phyloP scores from a whole-genome alignment of 2,888 invertebrate species.

The Himalopsyche kuldschensis region DNA sequence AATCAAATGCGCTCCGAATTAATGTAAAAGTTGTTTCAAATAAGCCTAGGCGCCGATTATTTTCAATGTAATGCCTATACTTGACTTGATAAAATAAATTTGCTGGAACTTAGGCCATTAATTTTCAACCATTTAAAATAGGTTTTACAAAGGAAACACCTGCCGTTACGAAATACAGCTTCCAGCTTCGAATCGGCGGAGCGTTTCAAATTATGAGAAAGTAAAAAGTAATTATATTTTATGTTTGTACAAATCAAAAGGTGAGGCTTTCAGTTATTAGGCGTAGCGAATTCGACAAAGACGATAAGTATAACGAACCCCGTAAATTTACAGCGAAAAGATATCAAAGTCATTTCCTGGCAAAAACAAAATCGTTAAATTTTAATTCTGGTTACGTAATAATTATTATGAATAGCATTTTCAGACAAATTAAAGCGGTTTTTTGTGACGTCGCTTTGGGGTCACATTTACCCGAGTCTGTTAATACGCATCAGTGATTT shows the following conservation, averaged over 20 bases:
- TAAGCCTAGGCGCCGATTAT: neutral
- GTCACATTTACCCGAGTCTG: too few species aligned
- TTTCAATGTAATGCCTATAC: neutral
- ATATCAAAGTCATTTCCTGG: neutral
- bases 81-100: conserved; percentile 19
- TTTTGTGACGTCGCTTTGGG: too few species aligned
- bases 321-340: neutral
- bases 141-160: neutral
- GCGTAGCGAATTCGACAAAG: neutral
- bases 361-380: neutral
- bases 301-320: neutral
- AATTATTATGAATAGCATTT: neutral
- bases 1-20: neutral
- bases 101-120: conserved; percentile 12
- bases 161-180: neutral
- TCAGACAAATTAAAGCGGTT: too few species aligned
- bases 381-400: neutral
- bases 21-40: neutral
- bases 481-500: too few species aligned
- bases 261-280: neutral
- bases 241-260: neutral
- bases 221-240: neutral
- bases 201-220: neutral
- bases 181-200: neutral
- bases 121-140: conserved; percentile 7